Percentiles rank a stretch among this genome's conserved stretches.
phyloP scores from a whole-genome alignment of 92 coral and sea anemone species.

The Meandrina meandrites region DNA sequence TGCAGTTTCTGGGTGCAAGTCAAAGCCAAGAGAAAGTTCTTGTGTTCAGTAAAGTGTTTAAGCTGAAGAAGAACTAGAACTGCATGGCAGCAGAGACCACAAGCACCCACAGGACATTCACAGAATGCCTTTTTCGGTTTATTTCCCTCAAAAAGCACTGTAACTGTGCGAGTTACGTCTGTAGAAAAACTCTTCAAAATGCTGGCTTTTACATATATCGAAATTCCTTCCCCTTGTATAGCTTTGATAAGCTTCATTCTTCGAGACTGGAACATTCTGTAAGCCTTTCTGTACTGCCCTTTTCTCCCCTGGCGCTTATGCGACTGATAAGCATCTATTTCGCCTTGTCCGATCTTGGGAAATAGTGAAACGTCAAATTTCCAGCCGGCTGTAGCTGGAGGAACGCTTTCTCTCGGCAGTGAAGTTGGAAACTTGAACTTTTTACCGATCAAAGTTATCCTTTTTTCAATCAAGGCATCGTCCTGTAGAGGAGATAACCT shows the following conservation, averaged over 20 bases:
- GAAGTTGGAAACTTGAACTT: slow-evolving; percentile 46
- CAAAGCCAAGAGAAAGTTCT: slow-evolving; percentile 37
- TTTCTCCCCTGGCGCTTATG: slow-evolving; percentile 50
- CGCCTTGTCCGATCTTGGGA: slow-evolving; percentile 32
- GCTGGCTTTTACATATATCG: slow-evolving; percentile 46
- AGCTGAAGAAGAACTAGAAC: slow-evolving; percentile 48
- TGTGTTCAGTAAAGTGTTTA: slow-evolving; percentile 17
- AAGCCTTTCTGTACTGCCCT: slow-evolving; percentile 59
- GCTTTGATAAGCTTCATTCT: slow-evolving; percentile 56
- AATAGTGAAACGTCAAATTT: slow-evolving; percentile 37
- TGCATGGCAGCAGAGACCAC: slow-evolving; percentile 60
- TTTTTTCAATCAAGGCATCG: slow-evolving; percentile 35
- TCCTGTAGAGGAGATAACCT: slow-evolving; percentile 43
- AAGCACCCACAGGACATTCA: slow-evolving; percentile 58
- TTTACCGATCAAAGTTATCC: slow-evolving; percentile 30
- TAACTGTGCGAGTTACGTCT: slow-evolving; percentile 59
- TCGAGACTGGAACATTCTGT: slow-evolving; percentile 51
- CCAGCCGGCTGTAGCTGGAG: slow-evolving; percentile 60
- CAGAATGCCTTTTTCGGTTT: slow-evolving; percentile 57
- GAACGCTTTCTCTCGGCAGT: slow-evolving; percentile 48
- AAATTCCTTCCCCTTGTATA: slow-evolving; percentile 17
- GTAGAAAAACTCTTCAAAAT: slow-evolving; percentile 51
- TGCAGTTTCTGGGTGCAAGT: slow-evolving; percentile 56
- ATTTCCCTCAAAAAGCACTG: slow-evolving; percentile 41
- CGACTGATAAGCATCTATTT: slow-evolving; percentile 37